phyloP scores from a whole-genome alignment of 2,113 vertebrate genomes.

The Xenus cinereus region DNA sequence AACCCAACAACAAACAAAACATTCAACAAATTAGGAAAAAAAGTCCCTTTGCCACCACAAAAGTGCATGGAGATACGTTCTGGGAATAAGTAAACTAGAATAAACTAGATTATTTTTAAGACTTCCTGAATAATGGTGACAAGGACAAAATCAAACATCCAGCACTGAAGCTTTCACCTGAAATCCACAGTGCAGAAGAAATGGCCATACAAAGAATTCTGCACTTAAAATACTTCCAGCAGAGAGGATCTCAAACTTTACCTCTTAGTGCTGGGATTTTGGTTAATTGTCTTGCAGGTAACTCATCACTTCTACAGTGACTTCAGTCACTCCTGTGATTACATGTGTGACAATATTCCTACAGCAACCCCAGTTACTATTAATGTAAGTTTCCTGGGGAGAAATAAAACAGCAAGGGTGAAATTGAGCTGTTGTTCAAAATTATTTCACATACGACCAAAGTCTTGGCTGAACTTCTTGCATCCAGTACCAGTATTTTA shows the following conservation, averaged over 20 bases:
- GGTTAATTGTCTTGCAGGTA: fast-evolving
- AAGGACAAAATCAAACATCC: neutral
- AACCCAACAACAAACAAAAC: neutral
- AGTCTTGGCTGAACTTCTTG: neutral
- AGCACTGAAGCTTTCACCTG: fast-evolving
- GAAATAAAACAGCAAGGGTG: neutral
- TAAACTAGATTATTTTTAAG: neutral
- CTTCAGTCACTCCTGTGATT: neutral
- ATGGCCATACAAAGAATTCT: fast-evolving
- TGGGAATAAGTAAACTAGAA: neutral
- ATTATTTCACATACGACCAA: fast-evolving
- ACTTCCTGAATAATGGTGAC: neutral
- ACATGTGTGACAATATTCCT: neutral
- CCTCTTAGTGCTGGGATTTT: neutral
- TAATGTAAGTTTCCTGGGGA: neutral
- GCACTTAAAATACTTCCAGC: neutral
- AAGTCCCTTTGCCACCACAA: neutral
- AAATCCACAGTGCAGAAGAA: neutral
- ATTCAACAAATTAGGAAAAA: fast-evolving
- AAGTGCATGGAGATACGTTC: neutral
- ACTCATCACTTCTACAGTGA: neutral
- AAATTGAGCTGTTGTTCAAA: neutral
- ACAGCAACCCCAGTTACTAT: neutral
- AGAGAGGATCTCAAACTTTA: neutral
- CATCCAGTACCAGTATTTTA: neutral